These are phyloP conservation scores for Brienomyrus brachyistius DNA, from an alignment of 2,113 vertebrate genomes.

Conservation along the genomic window DNA sequence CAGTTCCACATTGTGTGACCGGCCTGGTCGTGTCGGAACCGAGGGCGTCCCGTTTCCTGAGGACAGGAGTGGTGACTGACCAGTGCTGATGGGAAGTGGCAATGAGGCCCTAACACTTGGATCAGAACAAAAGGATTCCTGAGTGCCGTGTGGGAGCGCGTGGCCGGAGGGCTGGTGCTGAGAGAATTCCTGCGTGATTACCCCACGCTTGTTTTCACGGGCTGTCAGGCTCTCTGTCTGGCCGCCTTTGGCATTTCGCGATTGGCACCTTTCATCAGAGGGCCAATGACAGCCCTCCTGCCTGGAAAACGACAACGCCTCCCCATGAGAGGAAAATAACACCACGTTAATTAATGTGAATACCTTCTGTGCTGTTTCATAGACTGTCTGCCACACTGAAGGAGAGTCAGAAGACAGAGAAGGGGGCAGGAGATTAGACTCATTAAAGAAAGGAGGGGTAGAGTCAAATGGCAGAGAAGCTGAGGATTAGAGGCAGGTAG, in stretches of 20 bases:
- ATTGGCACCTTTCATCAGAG: slow-evolving; percentile 13
- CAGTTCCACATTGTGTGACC: neutral
- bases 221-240: slow-evolving; percentile 7
- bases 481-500: neutral
- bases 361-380: neutral
- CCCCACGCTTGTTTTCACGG: neutral
- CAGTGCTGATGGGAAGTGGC: neutral
- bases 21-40: neutral
- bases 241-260: neutral
- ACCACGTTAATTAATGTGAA: neutral
- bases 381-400: neutral
- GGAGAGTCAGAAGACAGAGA: neutral
- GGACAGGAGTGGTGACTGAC: neutral
- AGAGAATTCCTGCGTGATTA: slow-evolving; percentile 10
- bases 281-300: neutral
- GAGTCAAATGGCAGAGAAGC: neutral
- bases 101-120: neutral
- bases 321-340: neutral
- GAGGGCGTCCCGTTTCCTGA: neutral
- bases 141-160: neutral
- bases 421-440: neutral
- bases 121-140: slow-evolving; percentile 1
- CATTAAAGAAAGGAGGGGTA: neutral
- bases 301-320: neutral
- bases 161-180: neutral